Evolutionary conservation across 2,797 vertebrate species (phyloP).

Genomic region (Atherinosoma microstoma): DNA sequence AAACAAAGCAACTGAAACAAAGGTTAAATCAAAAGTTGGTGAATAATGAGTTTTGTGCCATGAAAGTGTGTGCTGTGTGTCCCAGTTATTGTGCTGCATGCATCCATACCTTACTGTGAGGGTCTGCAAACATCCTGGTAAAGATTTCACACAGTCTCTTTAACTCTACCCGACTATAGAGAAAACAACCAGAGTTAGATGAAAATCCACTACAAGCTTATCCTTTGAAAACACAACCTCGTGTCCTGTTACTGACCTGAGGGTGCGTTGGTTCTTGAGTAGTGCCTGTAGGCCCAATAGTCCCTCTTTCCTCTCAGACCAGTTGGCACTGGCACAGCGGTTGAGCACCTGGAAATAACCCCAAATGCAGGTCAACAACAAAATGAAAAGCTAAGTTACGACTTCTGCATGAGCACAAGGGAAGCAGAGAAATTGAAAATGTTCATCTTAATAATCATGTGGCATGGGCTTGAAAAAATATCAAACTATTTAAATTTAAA

Average conservation of each 20-base stretch:
- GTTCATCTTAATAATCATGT: background rate
- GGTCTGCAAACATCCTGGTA: conserved; percentile 99
- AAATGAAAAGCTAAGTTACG: background rate
- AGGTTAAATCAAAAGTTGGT: conserved; percentile 65
- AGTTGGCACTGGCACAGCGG: conserved; percentile 95
- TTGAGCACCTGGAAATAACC: conserved; percentile 86
- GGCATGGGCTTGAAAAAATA: background rate
- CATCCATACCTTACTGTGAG: conserved; percentile 95
- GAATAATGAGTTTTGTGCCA: conserved; percentile 38
- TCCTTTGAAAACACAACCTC: background rate
- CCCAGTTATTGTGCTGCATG: conserved; percentile 55
- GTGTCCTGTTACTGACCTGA: conserved; percentile 82
- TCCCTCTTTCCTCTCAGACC: conserved; percentile 97
- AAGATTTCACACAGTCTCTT: conserved; percentile 99
- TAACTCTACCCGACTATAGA: conserved; percentile 92
- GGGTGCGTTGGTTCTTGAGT: conserved; percentile 93
- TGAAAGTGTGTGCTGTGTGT: conserved; percentile 19
- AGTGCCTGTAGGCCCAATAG: conserved; percentile 93
- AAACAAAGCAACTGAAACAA: conserved; percentile 53
- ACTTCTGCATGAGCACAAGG: background rate
- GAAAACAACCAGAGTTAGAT: conserved; percentile 11
- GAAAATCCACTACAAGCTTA: background rate
- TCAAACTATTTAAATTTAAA: background rate
- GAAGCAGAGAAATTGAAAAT: background rate
- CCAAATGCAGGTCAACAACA: background rate